A percentile compares a stretch with the other conserved stretches of the same genome.
phyloP scores from a whole-genome alignment of 2,113 vertebrate species.

The Chascanopsetta lugubris region DNA sequence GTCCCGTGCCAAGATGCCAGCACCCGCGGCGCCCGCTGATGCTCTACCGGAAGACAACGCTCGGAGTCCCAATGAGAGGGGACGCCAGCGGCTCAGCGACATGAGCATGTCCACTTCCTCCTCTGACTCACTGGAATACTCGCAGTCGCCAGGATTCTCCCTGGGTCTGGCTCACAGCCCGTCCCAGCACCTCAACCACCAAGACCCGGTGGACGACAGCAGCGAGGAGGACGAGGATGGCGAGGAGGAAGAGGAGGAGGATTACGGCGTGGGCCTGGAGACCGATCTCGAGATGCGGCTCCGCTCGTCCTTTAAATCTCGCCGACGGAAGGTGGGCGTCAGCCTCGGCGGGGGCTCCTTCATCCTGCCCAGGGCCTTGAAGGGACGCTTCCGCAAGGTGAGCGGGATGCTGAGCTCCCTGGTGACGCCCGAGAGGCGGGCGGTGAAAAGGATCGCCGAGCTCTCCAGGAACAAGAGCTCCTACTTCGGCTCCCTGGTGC shows the following conservation, averaged over 20 bases:
- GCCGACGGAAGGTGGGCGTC: slow-evolving; percentile 77
- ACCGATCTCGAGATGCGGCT: slow-evolving; percentile 89
- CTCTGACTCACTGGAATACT: slow-evolving; percentile 90
- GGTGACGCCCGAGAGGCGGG: slow-evolving; percentile 91
- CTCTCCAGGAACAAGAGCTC: slow-evolving; percentile 90
- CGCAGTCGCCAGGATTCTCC: slow-evolving; percentile 85
- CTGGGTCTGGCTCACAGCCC: slow-evolving; percentile 78
- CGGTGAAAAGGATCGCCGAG: slow-evolving; percentile 87
- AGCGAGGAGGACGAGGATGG: slow-evolving; percentile 87
- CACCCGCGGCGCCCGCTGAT: slow-evolving; percentile 31
- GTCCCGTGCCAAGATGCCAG: slow-evolving; percentile 75
- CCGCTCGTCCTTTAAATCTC: slow-evolving; percentile 83
- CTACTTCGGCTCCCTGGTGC: slow-evolving; percentile 94
- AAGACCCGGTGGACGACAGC: slow-evolving; percentile 81
- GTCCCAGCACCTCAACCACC: slow-evolving; percentile 73
- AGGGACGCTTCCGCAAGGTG: slow-evolving; percentile 90
- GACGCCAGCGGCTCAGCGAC: slow-evolving; percentile 89
- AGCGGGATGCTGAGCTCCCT: slow-evolving; percentile 92
- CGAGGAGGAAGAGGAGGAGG: slow-evolving; percentile 89
- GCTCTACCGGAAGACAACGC: slow-evolving; percentile 11
- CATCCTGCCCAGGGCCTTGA: slow-evolving; percentile 88
- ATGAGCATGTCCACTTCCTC: slow-evolving; percentile 96
- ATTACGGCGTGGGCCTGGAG: slow-evolving; percentile 88
- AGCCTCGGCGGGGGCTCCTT: slow-evolving; percentile 78
- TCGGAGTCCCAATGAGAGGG: slow-evolving; percentile 58